Evolutionary conservation across 2,888 invertebrate genomes (phyloP), one percentile per base, ranked within the genome.

Genomic region (Gonocerus acuteangulatus): DNA sequence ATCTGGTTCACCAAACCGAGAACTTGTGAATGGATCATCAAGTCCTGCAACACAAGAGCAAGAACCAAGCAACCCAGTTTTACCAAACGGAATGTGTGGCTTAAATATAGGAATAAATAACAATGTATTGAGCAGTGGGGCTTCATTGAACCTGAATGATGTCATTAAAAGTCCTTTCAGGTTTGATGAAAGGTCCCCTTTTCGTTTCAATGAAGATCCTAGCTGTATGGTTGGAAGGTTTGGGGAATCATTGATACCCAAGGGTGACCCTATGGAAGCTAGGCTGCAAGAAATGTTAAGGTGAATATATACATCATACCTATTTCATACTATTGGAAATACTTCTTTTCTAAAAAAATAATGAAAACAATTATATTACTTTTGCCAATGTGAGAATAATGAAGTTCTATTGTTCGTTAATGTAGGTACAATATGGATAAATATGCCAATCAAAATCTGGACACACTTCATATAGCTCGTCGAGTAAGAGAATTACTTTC

Each of bases 211-310:
- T 61, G 90, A 91, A 67, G 87, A 89, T 71, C 87, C 89, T 1
- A 88, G 89, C 39, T 86, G 89, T 1, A 87, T 90, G 78, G 88
- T 88, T 57, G 87, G 89, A 6, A 80, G 90, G 2, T 78, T 90
- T 54, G 90, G 90, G n/a, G 91, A 91, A 71, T 91, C 91, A 9
- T 81, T 92, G 58, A 92, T 93, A 69, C 92, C 92, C 22, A 93
- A 93, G 72, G 90, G 91, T 57, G 92, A 92, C 73, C 91, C 92
- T 19, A 92, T 93, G 91, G 93, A 93, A 74, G 93, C 93, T 48
- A 80, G 89, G 62, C 79, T 94, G 48, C 94, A 94, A 72, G 94
- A 94, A 75, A 92, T 93, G 89, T 79, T 94, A 65, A 81, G 93
- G 70, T 66, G 57, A 48, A 47, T 52, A 45, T 22, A 47, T 15